Percentiles rank a stretch among this genome's conserved stretches.
Conservation (phyloP, 2,888 invertebrate genomes). For the Xestia ashworthii region DNA sequence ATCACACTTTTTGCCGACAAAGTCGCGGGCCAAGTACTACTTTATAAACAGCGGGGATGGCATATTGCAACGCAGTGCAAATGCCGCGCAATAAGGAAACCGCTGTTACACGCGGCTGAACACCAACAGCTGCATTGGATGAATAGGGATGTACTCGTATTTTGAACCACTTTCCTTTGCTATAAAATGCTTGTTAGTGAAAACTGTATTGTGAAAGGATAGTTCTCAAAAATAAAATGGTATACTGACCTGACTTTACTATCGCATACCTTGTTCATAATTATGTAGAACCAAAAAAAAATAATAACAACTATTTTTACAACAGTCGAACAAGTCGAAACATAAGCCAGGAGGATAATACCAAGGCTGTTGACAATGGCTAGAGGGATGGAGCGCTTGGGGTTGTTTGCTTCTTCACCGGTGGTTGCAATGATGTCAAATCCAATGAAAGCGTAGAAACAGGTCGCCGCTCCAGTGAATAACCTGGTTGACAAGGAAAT, state of each 20-base stretch:
- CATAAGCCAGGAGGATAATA: conserved; percentile 97
- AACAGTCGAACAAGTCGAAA: too few relatives aligned
- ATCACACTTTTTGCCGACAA: too few relatives aligned
- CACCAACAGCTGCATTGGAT: conserved; percentile 10
- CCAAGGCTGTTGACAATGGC: conserved; percentile 96
- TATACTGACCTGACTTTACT: background rate
- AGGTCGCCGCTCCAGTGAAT: conserved; percentile 98
- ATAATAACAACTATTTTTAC: too few relatives aligned
- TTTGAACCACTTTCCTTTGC: background rate
- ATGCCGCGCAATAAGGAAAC: conserved; percentile 31
- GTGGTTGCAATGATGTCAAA: conserved; percentile 99
- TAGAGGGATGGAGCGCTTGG: conserved; percentile 97
- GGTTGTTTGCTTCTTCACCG: conserved; percentile 98
- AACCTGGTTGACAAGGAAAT: conserved; percentile 91
- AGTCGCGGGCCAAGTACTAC: background rate
- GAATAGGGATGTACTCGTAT: conserved; percentile 27
- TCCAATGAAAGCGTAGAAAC: conserved; percentile 99
- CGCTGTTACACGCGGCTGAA: conserved; percentile 33
- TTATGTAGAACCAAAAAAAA: background rate
- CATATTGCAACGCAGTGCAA: conserved; percentile 29
- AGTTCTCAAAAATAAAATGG: too few relatives aligned
- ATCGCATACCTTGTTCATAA: background rate
- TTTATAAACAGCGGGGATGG: background rate
- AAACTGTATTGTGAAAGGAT: too few relatives aligned
- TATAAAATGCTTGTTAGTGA: too few relatives aligned